phyloP scores from a whole-genome alignment of 2,797 vertebrate genomes.

The Danio tinwini region DNA sequence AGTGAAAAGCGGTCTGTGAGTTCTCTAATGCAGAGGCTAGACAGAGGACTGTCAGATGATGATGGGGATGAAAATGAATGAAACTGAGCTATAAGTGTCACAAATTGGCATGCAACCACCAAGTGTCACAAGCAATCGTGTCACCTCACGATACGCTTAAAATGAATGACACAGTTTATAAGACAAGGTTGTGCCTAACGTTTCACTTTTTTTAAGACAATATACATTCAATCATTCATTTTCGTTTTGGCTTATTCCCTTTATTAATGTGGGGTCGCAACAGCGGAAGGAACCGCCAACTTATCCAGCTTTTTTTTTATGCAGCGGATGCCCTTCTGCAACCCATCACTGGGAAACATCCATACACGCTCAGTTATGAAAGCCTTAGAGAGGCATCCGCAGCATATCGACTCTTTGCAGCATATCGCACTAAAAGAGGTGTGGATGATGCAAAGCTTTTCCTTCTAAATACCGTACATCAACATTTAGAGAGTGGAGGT shows the following conservation, averaged over 20 bases:
- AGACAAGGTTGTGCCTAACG: constrained; percentile 55
- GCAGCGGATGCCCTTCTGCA: too few species aligned
- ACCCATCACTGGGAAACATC: too few species aligned
- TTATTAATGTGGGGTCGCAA: too few species aligned
- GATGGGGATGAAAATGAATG: constrained; percentile 60
- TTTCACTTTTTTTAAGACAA: constrained; percentile 32
- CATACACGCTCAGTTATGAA: too few species aligned
- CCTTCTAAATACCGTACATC: too few species aligned
- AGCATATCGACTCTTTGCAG: neutral
- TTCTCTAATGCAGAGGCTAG: neutral
- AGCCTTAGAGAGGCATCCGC: neutral
- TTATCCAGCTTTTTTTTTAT: too few species aligned
- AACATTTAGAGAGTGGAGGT: too few species aligned
- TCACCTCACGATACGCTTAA: constrained; percentile 59
- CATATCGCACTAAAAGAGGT: neutral
- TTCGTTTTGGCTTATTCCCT: too few species aligned
- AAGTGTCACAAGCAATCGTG: constrained; percentile 72
- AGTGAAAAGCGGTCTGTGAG: neutral
- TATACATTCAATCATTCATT: too few species aligned
- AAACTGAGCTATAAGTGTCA: constrained; percentile 66
- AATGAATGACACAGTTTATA: constrained; percentile 64
- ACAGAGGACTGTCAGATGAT: constrained; percentile 24
- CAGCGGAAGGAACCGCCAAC: too few species aligned
- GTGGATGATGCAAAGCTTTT: neutral
- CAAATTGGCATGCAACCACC: constrained; percentile 64